Conservation (phyloP, 2,888 invertebrate genomes). For the Eurytoma californica region DNA sequence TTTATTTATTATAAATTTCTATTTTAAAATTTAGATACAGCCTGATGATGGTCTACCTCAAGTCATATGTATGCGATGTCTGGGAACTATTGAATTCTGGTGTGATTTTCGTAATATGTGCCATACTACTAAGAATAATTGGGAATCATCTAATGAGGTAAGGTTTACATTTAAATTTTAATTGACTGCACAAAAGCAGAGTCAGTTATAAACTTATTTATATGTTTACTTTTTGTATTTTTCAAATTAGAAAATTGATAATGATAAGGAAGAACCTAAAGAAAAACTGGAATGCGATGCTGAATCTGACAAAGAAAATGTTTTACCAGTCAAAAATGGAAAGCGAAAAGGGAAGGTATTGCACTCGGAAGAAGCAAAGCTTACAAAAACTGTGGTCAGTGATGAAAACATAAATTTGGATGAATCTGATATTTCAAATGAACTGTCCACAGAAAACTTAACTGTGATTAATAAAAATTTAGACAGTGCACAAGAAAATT, state of each 20-base stretch:
- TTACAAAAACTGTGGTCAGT: constrained; percentile 8
- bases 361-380: constrained; percentile 19
- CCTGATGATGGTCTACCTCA: constrained; percentile 66
- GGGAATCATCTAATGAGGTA: constrained; percentile 44
- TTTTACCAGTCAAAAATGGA: constrained; percentile 50
- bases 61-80: constrained; percentile 64
- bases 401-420: constrained; percentile 20
- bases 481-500: not conserved
- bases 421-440: constrained; percentile 20
- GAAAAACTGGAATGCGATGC: constrained; percentile 52
- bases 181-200: not conserved
- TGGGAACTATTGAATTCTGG: constrained; percentile 66
- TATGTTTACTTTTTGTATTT: not conserved
- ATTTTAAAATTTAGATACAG: constrained; percentile 61
- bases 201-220: no score
- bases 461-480: not conserved
- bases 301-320: constrained; percentile 67
- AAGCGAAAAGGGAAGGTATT: constrained; percentile 40
- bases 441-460: constrained; percentile 1
- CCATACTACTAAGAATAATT: constrained; percentile 62
- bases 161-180: not conserved
- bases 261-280: constrained; percentile 29
- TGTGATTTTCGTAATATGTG: constrained; percentile 66
- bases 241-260: not conserved
- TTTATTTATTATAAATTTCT: constrained; percentile 8